Evolutionary conservation across 2,888 invertebrate species (phyloP), one percentile per base, ranked within the genome.

Genomic region (Agapetus fuscipes): DNA sequence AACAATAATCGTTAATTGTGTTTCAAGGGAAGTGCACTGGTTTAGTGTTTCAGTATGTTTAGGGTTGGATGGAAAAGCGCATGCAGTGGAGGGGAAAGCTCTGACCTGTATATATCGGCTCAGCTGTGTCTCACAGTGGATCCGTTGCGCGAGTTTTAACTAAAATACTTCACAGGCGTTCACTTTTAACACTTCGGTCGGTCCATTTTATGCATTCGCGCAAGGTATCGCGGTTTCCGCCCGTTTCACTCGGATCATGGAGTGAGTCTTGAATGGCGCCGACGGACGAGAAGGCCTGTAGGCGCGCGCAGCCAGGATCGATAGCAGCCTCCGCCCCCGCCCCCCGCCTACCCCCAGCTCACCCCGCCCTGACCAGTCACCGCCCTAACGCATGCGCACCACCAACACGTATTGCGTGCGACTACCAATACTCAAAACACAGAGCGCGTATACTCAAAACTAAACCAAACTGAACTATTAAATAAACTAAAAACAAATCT

Each of bases 271-370:
- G 28, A 32, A 36, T 29, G 30, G 35, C 31, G 36, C 40, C 30
- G 25, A 37, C 37, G 13, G 26, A 34, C 29, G 17, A 29, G 39
- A 43, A 39, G 39, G 20, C 39, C 31, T 32, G 32, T 32, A 36
- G 26, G 30, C 33, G 15, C 34, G 25, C 30, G 30, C 31, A 36
- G 27, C 39, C 31, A 30, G 38, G 30, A 14, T 24, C 6, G 13
- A 30, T 30, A n/a, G n/a, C n/a, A n/a, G n/a, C n/a, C n/a, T 10
- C 24, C 24, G 24, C 24, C 9, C 24, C 9, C 24, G 24, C 24
- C 24, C 9, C 24, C 9, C 24, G 24, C 24, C 24, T 24, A 6
- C 24, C 24, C 6, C 24, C 24, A 24, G 24, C 24, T 10, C 6
- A 6, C 24, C 6, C 24, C 24, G 10, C 24, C 24, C 6, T 10